Evolutionary conservation across 2,113 vertebrate species (phyloP).

Genomic region (Dascyllus trimaculatus): DNA sequence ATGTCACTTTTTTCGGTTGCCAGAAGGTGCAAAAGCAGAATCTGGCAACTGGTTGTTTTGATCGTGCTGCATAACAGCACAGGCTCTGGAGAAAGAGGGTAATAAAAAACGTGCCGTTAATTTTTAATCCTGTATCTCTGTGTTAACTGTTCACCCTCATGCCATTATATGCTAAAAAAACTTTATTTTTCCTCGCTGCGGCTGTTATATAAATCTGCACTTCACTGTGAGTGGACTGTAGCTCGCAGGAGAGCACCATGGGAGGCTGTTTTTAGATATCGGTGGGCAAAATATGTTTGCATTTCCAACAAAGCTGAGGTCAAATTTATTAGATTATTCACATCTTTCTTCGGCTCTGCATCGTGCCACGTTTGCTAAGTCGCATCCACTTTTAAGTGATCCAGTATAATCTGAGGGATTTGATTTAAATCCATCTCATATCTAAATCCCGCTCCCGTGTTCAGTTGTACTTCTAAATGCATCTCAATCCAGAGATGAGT

Average conservation of each 20-base stretch:
- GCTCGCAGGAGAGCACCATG: neutral
- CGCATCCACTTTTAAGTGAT: conserved; percentile 4
- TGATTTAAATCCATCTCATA: neutral
- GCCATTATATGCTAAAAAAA: neutral
- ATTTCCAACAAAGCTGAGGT: too few relatives aligned
- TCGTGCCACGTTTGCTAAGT: neutral
- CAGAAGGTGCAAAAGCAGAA: conserved; percentile 35
- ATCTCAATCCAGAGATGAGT: conserved; percentile 16
- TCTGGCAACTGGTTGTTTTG: conserved; percentile 6
- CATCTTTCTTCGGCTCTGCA: neutral
- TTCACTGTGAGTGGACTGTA: neutral
- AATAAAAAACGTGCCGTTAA: too few relatives aligned
- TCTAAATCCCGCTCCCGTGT: neutral
- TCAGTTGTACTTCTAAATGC: neutral
- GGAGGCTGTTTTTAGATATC: neutral
- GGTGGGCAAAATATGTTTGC: neutral
- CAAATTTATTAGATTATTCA: neutral
- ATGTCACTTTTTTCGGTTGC: neutral
- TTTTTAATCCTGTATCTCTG: too few relatives aligned
- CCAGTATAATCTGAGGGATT: conserved; percentile 7
- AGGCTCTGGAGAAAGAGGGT: too few relatives aligned
- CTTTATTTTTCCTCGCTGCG: neutral
- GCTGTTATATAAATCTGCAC: neutral
- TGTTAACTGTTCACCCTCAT: neutral
- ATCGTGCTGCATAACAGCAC: neutral